Conservation (phyloP, 2,113 vertebrate genomes). For the Piaya cayana region DNA sequence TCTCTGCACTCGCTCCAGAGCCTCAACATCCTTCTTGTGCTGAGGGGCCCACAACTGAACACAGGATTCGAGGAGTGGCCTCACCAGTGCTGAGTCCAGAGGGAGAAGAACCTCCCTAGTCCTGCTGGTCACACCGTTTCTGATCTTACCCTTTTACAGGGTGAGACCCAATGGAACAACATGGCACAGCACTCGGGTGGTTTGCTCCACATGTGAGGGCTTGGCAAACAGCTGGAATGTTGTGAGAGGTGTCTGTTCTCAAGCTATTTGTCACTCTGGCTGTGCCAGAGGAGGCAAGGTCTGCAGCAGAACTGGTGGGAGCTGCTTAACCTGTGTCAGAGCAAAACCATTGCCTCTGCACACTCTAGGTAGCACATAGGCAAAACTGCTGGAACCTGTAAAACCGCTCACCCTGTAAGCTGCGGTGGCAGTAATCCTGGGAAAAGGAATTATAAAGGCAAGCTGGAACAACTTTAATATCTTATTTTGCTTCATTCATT, state of each 20-base stretch:
- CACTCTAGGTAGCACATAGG: background rate
- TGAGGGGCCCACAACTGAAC: too few relatives aligned
- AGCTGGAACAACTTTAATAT: background rate
- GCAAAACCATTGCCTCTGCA: background rate
- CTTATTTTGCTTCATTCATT: background rate
- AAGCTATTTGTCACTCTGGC: background rate
- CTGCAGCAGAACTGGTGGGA: background rate
- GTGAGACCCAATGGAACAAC: background rate
- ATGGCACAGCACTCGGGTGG: background rate
- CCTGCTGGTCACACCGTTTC: too few relatives aligned
- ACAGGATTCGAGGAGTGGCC: too few relatives aligned
- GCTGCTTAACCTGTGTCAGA: background rate
- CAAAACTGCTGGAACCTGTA: background rate
- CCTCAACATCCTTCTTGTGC: too few relatives aligned
- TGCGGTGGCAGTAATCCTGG: background rate
- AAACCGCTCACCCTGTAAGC: background rate
- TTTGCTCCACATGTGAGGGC: background rate
- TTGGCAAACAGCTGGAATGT: background rate
- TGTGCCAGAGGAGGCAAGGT: background rate
- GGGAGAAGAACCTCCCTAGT: too few relatives aligned
- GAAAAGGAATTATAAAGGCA: background rate
- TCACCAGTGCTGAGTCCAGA: too few relatives aligned
- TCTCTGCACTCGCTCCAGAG: too few relatives aligned
- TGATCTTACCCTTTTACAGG: background rate
- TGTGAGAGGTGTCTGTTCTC: background rate